These are phyloP conservation scores for Casuarius casuarius DNA, from an alignment of 2,113 vertebrate species.

Conservation along the genomic window DNA sequence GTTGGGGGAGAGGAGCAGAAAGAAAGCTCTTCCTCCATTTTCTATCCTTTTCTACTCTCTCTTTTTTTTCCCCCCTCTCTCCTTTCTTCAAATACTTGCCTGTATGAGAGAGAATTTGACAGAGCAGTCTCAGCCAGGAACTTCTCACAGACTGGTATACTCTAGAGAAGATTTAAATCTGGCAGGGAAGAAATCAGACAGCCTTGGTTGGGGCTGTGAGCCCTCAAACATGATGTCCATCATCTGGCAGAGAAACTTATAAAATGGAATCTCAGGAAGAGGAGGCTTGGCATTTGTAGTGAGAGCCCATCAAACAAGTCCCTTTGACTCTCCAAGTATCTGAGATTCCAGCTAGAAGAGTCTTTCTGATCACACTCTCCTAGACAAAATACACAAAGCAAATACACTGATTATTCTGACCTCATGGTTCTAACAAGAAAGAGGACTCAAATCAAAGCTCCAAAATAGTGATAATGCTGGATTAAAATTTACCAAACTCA, in stretches of 20 bases:
- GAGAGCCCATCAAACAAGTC: background rate
- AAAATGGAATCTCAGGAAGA: background rate
- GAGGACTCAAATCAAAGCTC: background rate
- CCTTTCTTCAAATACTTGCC: background rate
- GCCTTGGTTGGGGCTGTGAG: background rate
- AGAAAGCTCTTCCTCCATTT: background rate
- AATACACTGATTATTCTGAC: background rate
- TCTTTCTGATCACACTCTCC: background rate
- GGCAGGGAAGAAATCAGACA: background rate
- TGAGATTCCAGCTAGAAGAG: background rate
- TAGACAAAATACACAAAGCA: background rate
- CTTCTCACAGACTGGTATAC: background rate
- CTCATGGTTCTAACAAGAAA: background rate
- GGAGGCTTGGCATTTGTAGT: background rate
- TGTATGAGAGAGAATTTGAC: background rate
- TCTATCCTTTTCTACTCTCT: background rate
- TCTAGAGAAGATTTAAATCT: slow-evolving; percentile 5
- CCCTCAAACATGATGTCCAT: background rate
- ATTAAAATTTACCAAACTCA: background rate
- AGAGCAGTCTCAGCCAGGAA: background rate
- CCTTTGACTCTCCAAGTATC: background rate
- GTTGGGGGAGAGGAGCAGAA: background rate
- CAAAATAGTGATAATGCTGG: background rate
- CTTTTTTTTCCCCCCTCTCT: background rate
- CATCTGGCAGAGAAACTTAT: background rate